A percentile compares a stretch with the other conserved stretches of the same genome.
Evolutionary conservation across 2,888 invertebrate genomes (phyloP).

Genomic region (Amiota minor): DNA sequence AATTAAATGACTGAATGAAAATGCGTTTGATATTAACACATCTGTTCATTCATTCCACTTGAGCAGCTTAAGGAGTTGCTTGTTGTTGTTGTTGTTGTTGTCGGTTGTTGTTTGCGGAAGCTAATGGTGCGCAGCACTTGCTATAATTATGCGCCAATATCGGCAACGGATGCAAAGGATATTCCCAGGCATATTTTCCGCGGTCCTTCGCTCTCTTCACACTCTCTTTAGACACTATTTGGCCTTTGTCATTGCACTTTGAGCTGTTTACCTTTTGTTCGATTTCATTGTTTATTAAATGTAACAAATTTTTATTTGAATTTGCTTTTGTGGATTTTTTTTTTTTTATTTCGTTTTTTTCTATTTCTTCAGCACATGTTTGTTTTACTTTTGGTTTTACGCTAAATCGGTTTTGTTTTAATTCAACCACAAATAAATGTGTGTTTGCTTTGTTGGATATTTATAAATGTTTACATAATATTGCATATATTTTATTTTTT

Average conservation of each 20-base stretch:
- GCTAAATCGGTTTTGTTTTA: slow-evolving; percentile 59
- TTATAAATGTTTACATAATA: slow-evolving; percentile 22
- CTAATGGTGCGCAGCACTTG: slow-evolving; percentile 65
- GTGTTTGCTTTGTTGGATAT: not conserved
- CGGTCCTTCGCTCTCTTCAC: not conserved
- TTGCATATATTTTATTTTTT: not conserved
- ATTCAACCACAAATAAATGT: slow-evolving; percentile 49
- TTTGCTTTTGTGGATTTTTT: slow-evolving; percentile 37
- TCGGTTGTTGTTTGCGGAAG: slow-evolving; percentile 59
- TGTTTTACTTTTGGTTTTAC: slow-evolving; percentile 54
- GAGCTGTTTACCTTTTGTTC: slow-evolving; percentile 42
- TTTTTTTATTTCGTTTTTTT: not conserved
- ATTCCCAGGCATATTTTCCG: not conserved
- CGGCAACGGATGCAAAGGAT: slow-evolving; percentile 13
- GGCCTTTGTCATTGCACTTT: slow-evolving; percentile 18
- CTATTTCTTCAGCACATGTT: slow-evolving; percentile 34
- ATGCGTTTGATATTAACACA: slow-evolving; percentile 73
- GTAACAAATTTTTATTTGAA: slow-evolving; percentile 54
- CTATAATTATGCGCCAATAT: slow-evolving; percentile 56
- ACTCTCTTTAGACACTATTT: slow-evolving; percentile 10
- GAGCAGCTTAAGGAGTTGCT: slow-evolving; percentile 50
- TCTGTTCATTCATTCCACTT: slow-evolving; percentile 73
- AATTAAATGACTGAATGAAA: slow-evolving; percentile 39
- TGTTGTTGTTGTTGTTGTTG: slow-evolving; percentile 43
- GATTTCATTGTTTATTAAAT: slow-evolving; percentile 52